Conservation (phyloP, 2,113 vertebrate genomes). For the Edolisoma coerulescens region DNA sequence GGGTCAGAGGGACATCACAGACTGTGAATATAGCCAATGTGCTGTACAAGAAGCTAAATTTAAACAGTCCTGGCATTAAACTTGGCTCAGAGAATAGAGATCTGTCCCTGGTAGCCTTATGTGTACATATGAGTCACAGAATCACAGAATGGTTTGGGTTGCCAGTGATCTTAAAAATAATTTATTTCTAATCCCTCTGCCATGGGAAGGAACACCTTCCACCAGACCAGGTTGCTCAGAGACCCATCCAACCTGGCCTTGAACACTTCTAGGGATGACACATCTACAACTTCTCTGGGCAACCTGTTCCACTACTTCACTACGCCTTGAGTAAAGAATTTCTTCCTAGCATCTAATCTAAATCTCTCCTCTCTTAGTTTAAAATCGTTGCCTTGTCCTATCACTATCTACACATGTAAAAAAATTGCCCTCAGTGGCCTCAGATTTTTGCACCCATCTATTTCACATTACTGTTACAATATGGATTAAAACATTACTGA, state of each 20-base stretch:
- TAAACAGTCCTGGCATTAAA: not conserved
- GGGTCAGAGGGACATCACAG: not conserved
- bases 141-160: not conserved
- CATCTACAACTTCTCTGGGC: not conserved
- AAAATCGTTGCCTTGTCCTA: not conserved
- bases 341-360: not conserved
- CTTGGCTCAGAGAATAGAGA: not conserved
- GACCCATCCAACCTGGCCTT: not conserved
- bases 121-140: not conserved
- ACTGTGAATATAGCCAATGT: not conserved
- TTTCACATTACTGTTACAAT: not conserved
- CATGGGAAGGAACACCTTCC: not conserved
- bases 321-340: not conserved
- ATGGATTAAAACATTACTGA: not conserved
- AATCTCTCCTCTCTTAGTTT: not conserved
- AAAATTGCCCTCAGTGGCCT: not conserved
- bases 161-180: not conserved
- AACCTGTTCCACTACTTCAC: not conserved
- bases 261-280: not conserved
- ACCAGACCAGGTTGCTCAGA: not conserved
- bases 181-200: not conserved
- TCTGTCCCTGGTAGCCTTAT: fast-evolving
- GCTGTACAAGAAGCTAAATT: not conserved
- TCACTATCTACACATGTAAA: not conserved
- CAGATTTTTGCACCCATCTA: not conserved